Percentiles rank a stretch among this genome's conserved stretches.
phyloP scores from a whole-genome alignment of 2,797 vertebrate species.

The Morelia viridis region DNA sequence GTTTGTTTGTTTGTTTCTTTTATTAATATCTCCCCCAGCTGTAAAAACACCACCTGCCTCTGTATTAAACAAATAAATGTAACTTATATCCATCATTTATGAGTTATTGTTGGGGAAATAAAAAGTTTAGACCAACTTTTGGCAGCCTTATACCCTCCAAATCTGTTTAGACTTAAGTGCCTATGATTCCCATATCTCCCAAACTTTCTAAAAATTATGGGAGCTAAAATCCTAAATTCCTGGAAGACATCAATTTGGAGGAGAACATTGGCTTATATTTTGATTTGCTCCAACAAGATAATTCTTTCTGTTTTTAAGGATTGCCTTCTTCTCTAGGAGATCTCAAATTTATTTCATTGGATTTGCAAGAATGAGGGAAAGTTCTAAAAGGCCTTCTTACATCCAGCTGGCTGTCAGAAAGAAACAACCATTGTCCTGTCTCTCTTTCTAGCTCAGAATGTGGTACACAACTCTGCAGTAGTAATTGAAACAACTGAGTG shows the following conservation, averaged over 20 bases:
- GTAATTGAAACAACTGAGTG: constrained; percentile 78
- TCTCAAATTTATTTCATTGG: not conserved
- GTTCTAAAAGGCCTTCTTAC: not conserved
- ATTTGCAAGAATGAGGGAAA: not conserved
- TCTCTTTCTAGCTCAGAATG: constrained; percentile 70
- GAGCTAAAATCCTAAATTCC: too few relatives aligned
- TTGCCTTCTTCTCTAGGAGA: not conserved
- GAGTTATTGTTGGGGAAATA: too few relatives aligned
- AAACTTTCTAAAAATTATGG: too few relatives aligned
- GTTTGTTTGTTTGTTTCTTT: too few relatives aligned
- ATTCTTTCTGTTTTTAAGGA: not conserved
- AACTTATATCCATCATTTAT: too few relatives aligned
- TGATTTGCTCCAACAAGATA: not conserved
- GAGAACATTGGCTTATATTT: not conserved
- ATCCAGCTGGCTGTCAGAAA: not conserved
- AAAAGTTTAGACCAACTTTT: too few relatives aligned
- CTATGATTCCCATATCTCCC: too few relatives aligned
- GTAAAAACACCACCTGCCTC: too few relatives aligned
- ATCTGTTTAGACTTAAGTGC: too few relatives aligned
- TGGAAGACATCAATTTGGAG: not conserved
- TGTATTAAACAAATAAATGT: too few relatives aligned
- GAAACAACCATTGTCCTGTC: constrained; percentile 7
- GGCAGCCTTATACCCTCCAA: too few relatives aligned
- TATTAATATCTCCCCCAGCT: too few relatives aligned
- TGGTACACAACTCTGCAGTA: constrained; percentile 69